These are phyloP conservation scores for Perca fluviatilis DNA, from an alignment of 2,113 vertebrate species.

Conservation along the genomic window DNA sequence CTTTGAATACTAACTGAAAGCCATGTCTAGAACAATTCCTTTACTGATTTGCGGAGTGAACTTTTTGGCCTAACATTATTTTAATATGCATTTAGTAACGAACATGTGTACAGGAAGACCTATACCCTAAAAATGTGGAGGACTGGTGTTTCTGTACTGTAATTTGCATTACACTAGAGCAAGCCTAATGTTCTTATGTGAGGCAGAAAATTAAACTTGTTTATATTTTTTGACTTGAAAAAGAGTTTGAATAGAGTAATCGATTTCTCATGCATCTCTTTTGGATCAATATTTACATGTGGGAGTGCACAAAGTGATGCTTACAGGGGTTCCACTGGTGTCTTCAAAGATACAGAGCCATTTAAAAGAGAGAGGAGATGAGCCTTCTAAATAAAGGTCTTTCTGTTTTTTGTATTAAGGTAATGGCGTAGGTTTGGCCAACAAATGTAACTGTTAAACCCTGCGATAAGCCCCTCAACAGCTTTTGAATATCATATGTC, in stretches of 20 bases:
- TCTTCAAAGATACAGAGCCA: constrained; percentile 57
- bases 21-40: constrained; percentile 20
- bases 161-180: neutral
- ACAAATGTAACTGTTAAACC: constrained; percentile 54
- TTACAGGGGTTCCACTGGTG: constrained; percentile 58
- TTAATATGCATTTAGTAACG: neutral
- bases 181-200: constrained; percentile 43
- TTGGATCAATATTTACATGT: constrained; percentile 73
- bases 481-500: constrained; percentile 26
- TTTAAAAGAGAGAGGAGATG: constrained; percentile 41
- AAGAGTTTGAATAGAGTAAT: constrained; percentile 68
- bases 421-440: constrained; percentile 36
- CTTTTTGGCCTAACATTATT: neutral
- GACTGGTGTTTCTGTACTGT: neutral
- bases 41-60: neutral
- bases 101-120: neutral
- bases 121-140: neutral
- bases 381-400: constrained; percentile 62
- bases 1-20: constrained; percentile 53
- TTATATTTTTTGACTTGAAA: constrained; percentile 65
- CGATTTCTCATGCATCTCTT: constrained; percentile 68
- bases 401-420: constrained; percentile 40
- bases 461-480: constrained; percentile 50
- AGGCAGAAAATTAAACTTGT: constrained; percentile 62
- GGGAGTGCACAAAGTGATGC: constrained; percentile 55